A percentile compares a stretch with the other conserved stretches of the same genome.
phyloP scores from a whole-genome alignment of 2,888 invertebrate species.

The Halictus quadricinctus region DNA sequence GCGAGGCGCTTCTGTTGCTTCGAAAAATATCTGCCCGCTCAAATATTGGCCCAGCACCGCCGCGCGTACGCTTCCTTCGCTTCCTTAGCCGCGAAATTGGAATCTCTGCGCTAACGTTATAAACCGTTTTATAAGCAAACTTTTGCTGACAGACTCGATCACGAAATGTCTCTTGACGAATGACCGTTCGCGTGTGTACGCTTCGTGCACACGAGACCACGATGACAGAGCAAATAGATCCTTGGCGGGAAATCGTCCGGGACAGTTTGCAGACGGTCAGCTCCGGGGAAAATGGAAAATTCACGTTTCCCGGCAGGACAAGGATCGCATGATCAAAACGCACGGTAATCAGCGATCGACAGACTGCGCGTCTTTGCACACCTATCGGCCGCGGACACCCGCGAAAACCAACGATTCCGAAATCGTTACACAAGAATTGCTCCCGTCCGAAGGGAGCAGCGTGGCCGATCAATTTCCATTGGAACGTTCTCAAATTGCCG shows the following conservation, averaged over 20 bases:
- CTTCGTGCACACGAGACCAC: conserved; percentile 26
- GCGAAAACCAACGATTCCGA: background rate
- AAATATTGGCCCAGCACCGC: conserved; percentile 34
- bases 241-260: conserved; percentile 28
- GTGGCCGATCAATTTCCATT: conserved; percentile 43
- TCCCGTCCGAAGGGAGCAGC: background rate
- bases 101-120: conserved; percentile 22
- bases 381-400: background rate
- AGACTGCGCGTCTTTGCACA: background rate
- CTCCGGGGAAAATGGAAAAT: conserved; percentile 31
- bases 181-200: background rate
- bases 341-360: background rate
- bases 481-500: conserved; percentile 27
- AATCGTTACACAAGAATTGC: background rate
- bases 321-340: conserved; percentile 3
- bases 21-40: conserved; percentile 10
- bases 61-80: too few species aligned
- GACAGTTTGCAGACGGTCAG: conserved; percentile 12
- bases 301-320: background rate
- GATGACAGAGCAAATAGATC: conserved; percentile 32
- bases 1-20: conserved; percentile 1
- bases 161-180: conserved; percentile 44
- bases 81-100: conserved; percentile 30
- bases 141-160: conserved; percentile 39
- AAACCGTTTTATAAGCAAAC: background rate